Conservation (phyloP, 2,797 vertebrate species). For the Botia kubotai region DNA sequence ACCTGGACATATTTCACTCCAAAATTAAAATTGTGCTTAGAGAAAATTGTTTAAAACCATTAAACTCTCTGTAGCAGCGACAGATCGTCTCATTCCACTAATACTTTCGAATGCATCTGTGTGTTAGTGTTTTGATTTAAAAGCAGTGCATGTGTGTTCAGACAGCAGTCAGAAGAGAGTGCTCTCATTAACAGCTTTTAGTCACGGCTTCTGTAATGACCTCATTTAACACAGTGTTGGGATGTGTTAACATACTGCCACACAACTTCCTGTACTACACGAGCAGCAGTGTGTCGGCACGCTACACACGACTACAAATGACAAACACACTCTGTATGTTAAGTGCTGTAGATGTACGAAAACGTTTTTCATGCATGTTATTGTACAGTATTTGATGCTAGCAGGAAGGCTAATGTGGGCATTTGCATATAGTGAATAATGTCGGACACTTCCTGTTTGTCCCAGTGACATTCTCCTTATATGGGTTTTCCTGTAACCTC, state of each 20-base stretch:
- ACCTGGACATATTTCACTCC: too few species aligned
- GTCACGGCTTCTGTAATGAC: constrained; percentile 68
- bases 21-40: too few species aligned
- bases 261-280: background rate
- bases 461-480: too few species aligned
- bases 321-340: too few species aligned
- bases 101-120: background rate
- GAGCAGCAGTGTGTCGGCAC: background rate
- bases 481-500: too few species aligned
- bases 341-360: too few species aligned
- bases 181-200: constrained; percentile 73
- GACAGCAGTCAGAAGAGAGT: constrained; percentile 53
- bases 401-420: too few species aligned
- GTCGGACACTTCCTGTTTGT: too few species aligned
- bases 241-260: background rate
- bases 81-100: background rate
- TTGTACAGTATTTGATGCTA: too few species aligned
- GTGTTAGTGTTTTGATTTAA: background rate
- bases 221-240: constrained; percentile 54
- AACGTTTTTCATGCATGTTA: too few species aligned
- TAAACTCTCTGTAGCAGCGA: background rate
- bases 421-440: too few species aligned
- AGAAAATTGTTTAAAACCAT: background rate
- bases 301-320: too few species aligned
- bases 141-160: background rate